These are phyloP conservation scores for Tapirus terrestris DNA, from an alignment of 2,113 vertebrate genomes.

Conservation along the genomic window DNA sequence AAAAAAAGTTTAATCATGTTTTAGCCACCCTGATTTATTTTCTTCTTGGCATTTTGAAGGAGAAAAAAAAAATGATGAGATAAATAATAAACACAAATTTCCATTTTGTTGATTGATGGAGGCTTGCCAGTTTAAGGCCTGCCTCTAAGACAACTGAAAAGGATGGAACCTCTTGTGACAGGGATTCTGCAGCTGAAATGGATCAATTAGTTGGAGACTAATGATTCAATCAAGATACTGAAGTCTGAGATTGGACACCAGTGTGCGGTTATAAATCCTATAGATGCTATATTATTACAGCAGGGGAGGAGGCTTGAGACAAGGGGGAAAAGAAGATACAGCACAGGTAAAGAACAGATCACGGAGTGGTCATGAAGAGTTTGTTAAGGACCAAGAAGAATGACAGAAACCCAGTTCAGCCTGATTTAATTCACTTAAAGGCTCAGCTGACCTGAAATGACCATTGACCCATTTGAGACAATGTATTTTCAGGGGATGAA, in stretches of 20 bases:
- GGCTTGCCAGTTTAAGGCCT: not conserved
- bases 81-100: slow-evolving; percentile 35
- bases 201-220: slow-evolving; percentile 1
- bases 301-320: not conserved
- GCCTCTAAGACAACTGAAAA: not conserved
- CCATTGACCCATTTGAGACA: not conserved
- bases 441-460: not conserved
- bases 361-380: not conserved
- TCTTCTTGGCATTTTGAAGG: not conserved
- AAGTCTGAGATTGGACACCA: not conserved
- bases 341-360: not conserved
- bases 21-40: slow-evolving; percentile 13
- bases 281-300: not conserved
- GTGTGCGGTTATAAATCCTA: not conserved
- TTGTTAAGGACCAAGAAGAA: slow-evolving; percentile 9
- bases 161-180: not conserved
- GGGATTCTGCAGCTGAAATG: not conserved
- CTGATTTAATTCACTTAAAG: slow-evolving; percentile 21
- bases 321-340: not conserved
- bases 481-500: not conserved
- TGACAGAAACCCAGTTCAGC: not conserved
- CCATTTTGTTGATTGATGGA: not conserved
- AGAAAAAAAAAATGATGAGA: slow-evolving; percentile 32
- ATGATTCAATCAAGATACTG: not conserved
- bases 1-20: slow-evolving; percentile 9